These are phyloP conservation scores for Antigone vipio DNA, from an alignment of 2,113 vertebrate genomes.

Conservation along the genomic window DNA sequence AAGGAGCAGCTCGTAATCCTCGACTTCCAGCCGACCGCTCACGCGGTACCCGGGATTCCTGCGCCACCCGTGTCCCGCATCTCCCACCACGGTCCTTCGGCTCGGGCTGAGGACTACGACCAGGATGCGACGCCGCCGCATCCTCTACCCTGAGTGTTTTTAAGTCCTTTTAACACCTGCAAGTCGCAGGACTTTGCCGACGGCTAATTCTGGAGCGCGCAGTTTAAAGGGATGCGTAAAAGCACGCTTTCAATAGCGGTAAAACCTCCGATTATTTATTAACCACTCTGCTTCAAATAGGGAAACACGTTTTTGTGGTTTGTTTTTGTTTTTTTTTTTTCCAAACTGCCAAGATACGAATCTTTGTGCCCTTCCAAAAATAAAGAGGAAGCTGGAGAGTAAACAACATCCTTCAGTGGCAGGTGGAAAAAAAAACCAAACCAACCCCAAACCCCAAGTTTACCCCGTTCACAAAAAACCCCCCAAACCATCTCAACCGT, in stretches of 20 bases:
- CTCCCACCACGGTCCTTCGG: not conserved
- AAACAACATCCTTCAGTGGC: not conserved
- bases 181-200: not conserved
- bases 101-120: rapidly evolving
- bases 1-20: not conserved
- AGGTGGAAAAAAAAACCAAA: not conserved
- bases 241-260: not conserved
- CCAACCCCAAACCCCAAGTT: not conserved
- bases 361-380: not conserved
- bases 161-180: not conserved
- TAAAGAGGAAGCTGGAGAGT: not conserved
- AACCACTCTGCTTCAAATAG: not conserved
- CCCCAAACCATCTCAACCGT: rapidly evolving
- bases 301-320: not conserved
- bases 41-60: not conserved
- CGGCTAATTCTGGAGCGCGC: not conserved
- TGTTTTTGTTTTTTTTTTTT: not conserved
- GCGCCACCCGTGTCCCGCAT: not conserved
- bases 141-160: rapidly evolving
- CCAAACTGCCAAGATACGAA: not conserved
- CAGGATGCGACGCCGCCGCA: rapidly evolving
- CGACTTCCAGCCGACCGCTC: not conserved
- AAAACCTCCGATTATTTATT: not conserved
- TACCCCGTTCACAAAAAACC: rapidly evolving
- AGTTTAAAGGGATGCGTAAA: not conserved